phyloP scores from a whole-genome alignment of 2,113 vertebrate species.

The Xiphophorus couchianus region DNA sequence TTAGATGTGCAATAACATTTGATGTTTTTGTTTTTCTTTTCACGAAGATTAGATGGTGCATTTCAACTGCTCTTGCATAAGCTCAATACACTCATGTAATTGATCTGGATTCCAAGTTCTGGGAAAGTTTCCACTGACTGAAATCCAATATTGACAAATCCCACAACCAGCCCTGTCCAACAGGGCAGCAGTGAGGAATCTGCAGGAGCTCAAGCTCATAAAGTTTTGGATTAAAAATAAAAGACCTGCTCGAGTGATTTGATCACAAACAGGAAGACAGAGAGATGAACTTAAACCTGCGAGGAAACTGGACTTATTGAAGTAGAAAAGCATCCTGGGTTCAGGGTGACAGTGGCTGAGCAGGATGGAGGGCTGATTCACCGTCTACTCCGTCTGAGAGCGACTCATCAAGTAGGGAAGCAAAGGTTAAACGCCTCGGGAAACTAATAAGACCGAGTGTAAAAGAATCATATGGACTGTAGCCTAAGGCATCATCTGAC shows the following conservation, averaged over 20 bases:
- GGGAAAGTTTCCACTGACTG: slow-evolving; percentile 24
- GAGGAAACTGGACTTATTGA: slow-evolving; percentile 64
- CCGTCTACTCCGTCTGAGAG: slow-evolving; percentile 40
- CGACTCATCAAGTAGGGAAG: slow-evolving; percentile 46
- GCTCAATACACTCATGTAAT: slow-evolving; percentile 32
- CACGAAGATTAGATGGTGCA: slow-evolving; percentile 9
- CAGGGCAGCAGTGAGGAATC: slow-evolving; percentile 29
- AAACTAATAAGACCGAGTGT: slow-evolving; percentile 68
- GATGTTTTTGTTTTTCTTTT: not conserved
- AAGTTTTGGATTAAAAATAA: slow-evolving; percentile 61
- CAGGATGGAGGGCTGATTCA: slow-evolving; percentile 24
- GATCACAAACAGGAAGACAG: slow-evolving; percentile 58
- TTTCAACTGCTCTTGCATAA: slow-evolving; percentile 22
- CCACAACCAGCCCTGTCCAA: slow-evolving; percentile 26
- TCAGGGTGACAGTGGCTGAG: slow-evolving; percentile 29
- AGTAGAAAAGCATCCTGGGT: slow-evolving; percentile 50
- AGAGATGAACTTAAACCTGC: slow-evolving; percentile 58
- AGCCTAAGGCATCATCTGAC: slow-evolving; percentile 53
- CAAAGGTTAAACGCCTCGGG: slow-evolving; percentile 58
- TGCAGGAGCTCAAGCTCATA: slow-evolving; percentile 41
- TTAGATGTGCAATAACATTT: not conserved
- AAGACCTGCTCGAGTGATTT: slow-evolving; percentile 64
- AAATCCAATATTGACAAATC: slow-evolving; percentile 66
- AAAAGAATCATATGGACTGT: slow-evolving; percentile 46
- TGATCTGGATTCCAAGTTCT: slow-evolving; percentile 45